Evolutionary conservation across 2,113 vertebrate species (phyloP).

Genomic region (Corydoras sp.): DNA sequence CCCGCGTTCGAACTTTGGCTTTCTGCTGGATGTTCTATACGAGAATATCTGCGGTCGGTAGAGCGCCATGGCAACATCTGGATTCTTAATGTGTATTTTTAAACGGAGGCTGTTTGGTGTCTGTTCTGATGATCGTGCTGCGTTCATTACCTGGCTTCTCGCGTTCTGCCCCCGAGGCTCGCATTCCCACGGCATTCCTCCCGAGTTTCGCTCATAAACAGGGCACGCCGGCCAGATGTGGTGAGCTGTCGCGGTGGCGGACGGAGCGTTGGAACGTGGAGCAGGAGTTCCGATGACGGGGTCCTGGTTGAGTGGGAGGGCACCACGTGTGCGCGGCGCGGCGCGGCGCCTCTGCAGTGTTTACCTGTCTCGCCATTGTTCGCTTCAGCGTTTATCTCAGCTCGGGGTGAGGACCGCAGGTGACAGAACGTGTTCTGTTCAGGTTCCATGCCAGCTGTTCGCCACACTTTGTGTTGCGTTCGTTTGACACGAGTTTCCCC

Average conservation of each 20-base stretch:
- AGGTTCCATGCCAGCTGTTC: slow-evolving; percentile 14
- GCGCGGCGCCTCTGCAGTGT: not conserved
- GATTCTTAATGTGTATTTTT: too few species aligned
- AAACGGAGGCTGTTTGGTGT: not conserved
- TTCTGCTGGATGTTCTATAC: too few species aligned
- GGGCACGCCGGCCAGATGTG: not conserved
- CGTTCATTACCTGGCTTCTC: too few species aligned
- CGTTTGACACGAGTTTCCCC: too few species aligned
- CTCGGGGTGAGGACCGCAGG: not conserved
- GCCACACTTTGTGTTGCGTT: not conserved
- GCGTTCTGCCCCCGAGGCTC: not conserved
- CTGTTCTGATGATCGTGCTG: not conserved
- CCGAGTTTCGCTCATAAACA: not conserved
- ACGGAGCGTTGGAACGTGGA: too few species aligned
- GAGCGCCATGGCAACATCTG: too few species aligned
- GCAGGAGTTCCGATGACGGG: too few species aligned
- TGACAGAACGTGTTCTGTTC: not conserved
- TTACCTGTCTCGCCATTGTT: slow-evolving; percentile 13
- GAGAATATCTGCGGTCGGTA: too few species aligned
- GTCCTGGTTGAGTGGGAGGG: too few species aligned
- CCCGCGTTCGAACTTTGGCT: too few species aligned
- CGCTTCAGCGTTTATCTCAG: not conserved
- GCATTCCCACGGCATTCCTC: slow-evolving; percentile 7
- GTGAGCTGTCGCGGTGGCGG: not conserved
- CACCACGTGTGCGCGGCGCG: slow-evolving; percentile 17